Conservation (phyloP, 2,113 vertebrate species). For the Nibea coibor region DNA sequence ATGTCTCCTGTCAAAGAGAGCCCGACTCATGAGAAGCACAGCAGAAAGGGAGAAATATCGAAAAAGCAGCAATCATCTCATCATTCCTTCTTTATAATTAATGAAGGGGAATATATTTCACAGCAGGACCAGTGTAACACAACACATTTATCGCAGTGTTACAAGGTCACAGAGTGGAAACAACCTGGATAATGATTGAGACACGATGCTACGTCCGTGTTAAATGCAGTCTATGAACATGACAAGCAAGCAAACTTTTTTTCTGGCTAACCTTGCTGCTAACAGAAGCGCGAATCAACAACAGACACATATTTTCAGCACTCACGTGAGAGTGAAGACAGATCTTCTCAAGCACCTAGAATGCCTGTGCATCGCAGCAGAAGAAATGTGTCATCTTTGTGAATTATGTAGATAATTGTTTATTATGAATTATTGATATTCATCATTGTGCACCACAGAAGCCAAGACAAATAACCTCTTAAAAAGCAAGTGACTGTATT, state of each 20-base stretch:
- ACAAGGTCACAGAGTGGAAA: not conserved
- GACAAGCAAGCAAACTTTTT: too few relatives aligned
- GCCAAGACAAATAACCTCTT: not conserved
- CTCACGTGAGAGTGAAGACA: too few relatives aligned
- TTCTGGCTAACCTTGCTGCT: too few relatives aligned
- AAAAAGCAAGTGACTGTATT: slow-evolving; percentile 7
- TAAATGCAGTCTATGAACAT: too few relatives aligned
- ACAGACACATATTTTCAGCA: too few relatives aligned
- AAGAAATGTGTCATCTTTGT: not conserved
- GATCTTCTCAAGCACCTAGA: not conserved
- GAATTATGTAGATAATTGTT: not conserved
- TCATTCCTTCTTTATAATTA: not conserved
- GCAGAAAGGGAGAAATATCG: slow-evolving; percentile 21
- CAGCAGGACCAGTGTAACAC: not conserved
- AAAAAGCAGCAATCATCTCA: not conserved
- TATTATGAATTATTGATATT: slow-evolving; percentile 3
- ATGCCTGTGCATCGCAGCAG: not conserved
- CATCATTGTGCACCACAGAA: not conserved
- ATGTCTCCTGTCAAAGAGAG: slow-evolving; percentile 49
- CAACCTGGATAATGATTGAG: not conserved
- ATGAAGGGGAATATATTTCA: slow-evolving; percentile 23
- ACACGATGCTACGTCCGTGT: too few relatives aligned
- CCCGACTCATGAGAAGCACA: slow-evolving; percentile 43
- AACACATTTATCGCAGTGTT: not conserved
- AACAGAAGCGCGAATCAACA: too few relatives aligned